Conservation (phyloP, 2,113 vertebrate species). For the Melierax canorus region DNA sequence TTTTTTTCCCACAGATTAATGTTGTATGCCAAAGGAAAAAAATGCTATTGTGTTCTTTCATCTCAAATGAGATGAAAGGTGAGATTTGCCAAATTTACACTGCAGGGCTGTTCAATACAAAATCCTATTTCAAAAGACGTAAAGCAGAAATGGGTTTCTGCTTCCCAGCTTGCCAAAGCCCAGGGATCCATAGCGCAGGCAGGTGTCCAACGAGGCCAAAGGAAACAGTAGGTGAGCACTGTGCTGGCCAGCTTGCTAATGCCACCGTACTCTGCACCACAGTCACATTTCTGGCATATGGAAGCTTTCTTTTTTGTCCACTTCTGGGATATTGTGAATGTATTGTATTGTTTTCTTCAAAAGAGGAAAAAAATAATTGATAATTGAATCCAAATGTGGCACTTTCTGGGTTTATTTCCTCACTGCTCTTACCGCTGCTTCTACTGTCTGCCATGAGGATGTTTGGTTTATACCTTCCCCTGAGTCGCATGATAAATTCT, state of each 20-base stretch:
- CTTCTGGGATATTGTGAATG: not conserved
- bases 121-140: not conserved
- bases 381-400: not conserved
- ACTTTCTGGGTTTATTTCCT: not conserved
- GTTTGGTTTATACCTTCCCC: not conserved
- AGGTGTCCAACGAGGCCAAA: not conserved
- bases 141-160: not conserved
- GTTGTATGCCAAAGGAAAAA: not conserved
- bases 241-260: not conserved
- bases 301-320: not conserved
- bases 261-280: fast-evolving
- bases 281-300: not conserved
- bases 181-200: too few species aligned
- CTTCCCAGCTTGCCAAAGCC: not conserved
- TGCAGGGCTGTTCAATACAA: not conserved
- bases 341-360: not conserved
- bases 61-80: not conserved
- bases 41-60: not conserved
- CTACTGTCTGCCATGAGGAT: fast-evolving
- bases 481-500: not conserved
- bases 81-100: not conserved
- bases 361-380: not conserved
- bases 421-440: not conserved
- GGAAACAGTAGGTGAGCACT: not conserved
- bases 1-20: not conserved